Base-by-base conservation (phyloP, 2,888 invertebrate genomes). In the Eustalomyia histrio region DNA sequence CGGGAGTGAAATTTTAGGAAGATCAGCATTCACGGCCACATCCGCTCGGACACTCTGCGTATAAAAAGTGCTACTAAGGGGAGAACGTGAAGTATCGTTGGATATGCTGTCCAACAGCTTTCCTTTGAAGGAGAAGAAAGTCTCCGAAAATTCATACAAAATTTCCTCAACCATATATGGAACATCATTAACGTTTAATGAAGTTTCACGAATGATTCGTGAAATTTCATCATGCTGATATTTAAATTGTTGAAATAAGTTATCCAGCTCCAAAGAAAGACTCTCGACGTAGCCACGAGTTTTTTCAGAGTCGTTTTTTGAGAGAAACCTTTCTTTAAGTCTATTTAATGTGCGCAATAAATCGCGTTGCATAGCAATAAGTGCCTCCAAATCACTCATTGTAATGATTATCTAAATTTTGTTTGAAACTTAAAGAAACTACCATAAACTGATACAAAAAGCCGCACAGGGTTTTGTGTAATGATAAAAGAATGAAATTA, bases 181-280 rank as follows among this genome's bases (percentile, higher is more conserved):
- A 43, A 69, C 69, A 35, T 69, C 64, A 17, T 57, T 35, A 2
- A 16, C 35, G 2, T 57, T 17, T 14, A 76, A 47, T 4, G 64
- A 64, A 55, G 8, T 57, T 6, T 53, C 16, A 58, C 61, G 57
- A 10, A 64, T 55, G n/a, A 47, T 64, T 64, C 33, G 47, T 16
- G 35, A 58, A 16, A 76, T 71, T 21, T 64, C 57, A 29, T 24
- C 55, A 18, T 69, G 76, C 10, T 67, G 50, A 43, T 35, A 12
- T 16, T 71, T 68, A n/a, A 76, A 76, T 35, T 64, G 21, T 16
- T 57, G 47, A 52, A 76, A 63, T 12, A 76, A n/a, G n/a, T 29
- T 29, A 55, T 76, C 71, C 47, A 76, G 35, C 47, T 63, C 35
- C 14, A 50, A 24, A 21, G 16, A 12, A 21, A 18, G 55, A 16